phyloP scores from a whole-genome alignment of 2,888 invertebrate species.

The Troilus luridus region DNA sequence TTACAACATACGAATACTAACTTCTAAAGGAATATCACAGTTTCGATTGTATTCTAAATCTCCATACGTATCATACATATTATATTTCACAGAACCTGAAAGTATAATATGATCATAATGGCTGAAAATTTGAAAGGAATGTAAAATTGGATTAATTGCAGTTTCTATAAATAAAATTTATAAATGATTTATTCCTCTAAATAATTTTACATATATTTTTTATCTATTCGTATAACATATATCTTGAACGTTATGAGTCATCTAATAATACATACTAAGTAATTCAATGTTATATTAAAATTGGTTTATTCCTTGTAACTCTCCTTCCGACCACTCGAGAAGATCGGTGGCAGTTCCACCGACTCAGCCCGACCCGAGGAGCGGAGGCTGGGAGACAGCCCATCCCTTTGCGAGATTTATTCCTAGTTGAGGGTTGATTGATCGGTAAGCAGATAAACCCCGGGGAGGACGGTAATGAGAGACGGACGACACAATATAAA shows the following conservation, averaged over 20 bases:
- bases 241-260: not conserved
- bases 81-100: too few relatives aligned
- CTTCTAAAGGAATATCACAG: too few relatives aligned
- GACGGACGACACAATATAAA: conserved; percentile 37
- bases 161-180: too few relatives aligned
- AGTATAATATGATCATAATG: too few relatives aligned
- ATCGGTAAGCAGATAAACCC: conserved; percentile 19
- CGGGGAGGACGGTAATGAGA: not conserved
- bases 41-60: too few relatives aligned
- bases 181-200: too few relatives aligned
- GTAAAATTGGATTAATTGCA: too few relatives aligned
- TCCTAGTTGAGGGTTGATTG: conserved; percentile 29
- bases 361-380: not conserved
- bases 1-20: too few relatives aligned
- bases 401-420: conserved; percentile 17
- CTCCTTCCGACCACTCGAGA: not conserved
- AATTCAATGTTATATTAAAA: not conserved
- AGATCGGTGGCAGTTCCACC: not conserved
- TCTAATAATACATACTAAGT: not conserved
- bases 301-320: not conserved
- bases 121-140: too few relatives aligned
- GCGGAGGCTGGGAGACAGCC: not conserved
- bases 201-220: too few relatives aligned
- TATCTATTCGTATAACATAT: too few relatives aligned
- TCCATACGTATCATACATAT: too few relatives aligned